Evolutionary conservation across 1,140 invertebrate species (phyloP), one percentile per base, ranked within the genome.

Genomic region (Pygmarrhopalites habei): DNA sequence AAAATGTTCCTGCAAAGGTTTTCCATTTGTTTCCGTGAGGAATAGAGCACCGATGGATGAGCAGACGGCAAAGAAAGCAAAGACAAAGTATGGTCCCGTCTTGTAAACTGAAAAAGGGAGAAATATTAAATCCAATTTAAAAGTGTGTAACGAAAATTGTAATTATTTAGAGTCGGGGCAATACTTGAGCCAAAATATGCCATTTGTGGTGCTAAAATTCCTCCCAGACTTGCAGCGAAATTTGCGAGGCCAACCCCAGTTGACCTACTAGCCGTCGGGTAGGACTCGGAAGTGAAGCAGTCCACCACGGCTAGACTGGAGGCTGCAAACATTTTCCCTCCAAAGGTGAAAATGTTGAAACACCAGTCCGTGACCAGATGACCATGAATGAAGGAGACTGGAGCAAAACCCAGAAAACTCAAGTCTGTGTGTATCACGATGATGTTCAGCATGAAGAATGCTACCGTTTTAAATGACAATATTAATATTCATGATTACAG

Each of bases 181-280:
- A 58, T 23, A 65, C 64, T 30, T 46, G 57, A 60, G 25, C 64
- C 64, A 17, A 61, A 49, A 61, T 35, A 57, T 1, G 58, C 64
- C 64, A 66, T 66, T 58, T 62, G 53, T 32, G 65, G 65, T 17
- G 65, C 53, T 28, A 66, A 2, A 19, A 66, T 62, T 7, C 28
- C 53, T n/a, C 60, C 60, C 10, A 62, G 1, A 10, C 60, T 51
- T 4, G 19, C 19, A 17, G 58, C 47, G 28, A n/a, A 39, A 19
- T 65, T 55, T 2, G 51, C 58, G 51, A 65, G 51, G 52, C 49
- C 64, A n/a, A 58, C 49, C 32, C 35, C 46, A 12, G 53, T 61
- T 1, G 60, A 66, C n/a, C 59, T 55, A 12, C 44, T 44, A n/a
- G 44, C 26, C 7, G 65, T 66, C 1, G 65, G 65, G 44, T 30